These are phyloP conservation scores for Spheniscus mendiculus DNA, from an alignment of 2,113 vertebrate species.

Conservation along the genomic window DNA sequence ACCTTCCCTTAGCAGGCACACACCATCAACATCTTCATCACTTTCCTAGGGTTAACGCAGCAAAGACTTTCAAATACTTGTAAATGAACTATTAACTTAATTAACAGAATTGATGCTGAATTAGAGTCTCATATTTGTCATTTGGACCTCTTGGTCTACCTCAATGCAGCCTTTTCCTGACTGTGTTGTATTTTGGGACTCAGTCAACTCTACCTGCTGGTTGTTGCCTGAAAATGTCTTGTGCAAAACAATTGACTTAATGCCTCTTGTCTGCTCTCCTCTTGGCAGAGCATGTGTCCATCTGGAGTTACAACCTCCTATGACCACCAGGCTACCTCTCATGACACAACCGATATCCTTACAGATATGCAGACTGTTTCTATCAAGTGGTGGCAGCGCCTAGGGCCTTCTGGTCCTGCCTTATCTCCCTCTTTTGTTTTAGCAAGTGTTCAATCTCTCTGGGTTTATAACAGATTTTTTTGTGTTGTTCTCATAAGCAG, in stretches of 20 bases:
- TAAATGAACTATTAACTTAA: neutral
- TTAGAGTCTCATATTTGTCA: neutral
- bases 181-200: slow-evolving; percentile 1
- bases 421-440: neutral
- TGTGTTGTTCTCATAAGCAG: neutral
- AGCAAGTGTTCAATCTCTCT: neutral
- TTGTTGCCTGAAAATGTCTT: slow-evolving; percentile 39
- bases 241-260: slow-evolving; percentile 64
- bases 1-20: neutral
- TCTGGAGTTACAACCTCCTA: slow-evolving; percentile 56
- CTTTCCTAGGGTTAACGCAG: neutral
- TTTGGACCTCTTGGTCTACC: neutral
- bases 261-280: slow-evolving; percentile 54
- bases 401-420: neutral
- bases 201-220: slow-evolving; percentile 46
- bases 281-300: slow-evolving; percentile 55
- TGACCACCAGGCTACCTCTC: slow-evolving; percentile 31
- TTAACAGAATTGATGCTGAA: neutral
- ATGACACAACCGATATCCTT: neutral
- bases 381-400: neutral
- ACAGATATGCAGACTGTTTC: neutral
- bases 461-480: neutral
- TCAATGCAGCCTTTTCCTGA: neutral
- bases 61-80: neutral
- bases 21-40: neutral